Base-by-base conservation (phyloP, 2,113 vertebrate species). In the Peromyscus californicus region DNA sequence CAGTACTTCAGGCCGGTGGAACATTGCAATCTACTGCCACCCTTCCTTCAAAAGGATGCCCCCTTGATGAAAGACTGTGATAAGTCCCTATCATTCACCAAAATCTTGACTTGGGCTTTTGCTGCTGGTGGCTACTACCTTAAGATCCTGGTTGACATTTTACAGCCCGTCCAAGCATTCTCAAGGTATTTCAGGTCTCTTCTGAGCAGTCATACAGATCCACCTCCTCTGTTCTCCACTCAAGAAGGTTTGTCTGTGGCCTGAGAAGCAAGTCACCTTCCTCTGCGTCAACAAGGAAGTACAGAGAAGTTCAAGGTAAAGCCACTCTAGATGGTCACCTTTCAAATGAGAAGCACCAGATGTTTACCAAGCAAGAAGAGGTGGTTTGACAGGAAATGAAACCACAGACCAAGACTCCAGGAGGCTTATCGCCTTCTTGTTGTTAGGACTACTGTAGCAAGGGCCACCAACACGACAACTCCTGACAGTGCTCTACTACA, bases 71-170 rank as follows among this genome's bases (percentile, higher is more conserved):
- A 3, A 24, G 19, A 31, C n/a, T 13, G 3, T 3, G 31, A 7
- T 87, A 29, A 61, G 21, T 80, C 67, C 61, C 84, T 45, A 39
- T 82, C 89, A 95, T 86, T 93, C 83, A 96, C 96, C 82, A 93
- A 1, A 0, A 94, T 39, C 89, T 88, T 94, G 94, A 97, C 92
- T 94, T 97, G 98, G 97, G 96, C 90, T 98, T 98, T 98, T 88
- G 96, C 95, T 83, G 96, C 78, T 16, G 74, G 0, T 82, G 94
- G 86, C 91, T 97, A 95, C 91, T 97, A 95, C 95, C 65, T 57
- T 42, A 92, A 95, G 96, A 97, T 91, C 75, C 95, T 67, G 57
- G 70, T 67, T 85, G 89, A 96, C 92, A 96, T 96, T 97, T 93
- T 96, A 98, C 97, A 97, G 70, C 85, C 84, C 63, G 67, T 59